A percentile compares a stretch with the other conserved stretches of the same genome.
phyloP scores from a whole-genome alignment of 2,888 invertebrate species.

The Caenorhabditis sinica region DNA sequence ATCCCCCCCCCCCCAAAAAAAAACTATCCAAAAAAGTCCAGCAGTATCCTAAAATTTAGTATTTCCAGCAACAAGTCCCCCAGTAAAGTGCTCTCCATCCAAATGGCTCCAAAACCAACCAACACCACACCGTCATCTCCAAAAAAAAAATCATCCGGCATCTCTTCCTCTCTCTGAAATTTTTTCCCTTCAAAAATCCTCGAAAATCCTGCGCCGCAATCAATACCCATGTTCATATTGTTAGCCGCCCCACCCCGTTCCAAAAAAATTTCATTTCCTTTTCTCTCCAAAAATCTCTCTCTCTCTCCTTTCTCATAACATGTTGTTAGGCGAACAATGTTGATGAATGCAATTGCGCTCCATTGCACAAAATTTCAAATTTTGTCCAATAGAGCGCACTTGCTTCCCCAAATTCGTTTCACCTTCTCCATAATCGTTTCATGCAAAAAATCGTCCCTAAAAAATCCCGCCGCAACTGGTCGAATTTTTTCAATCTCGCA shows the following conservation, averaged over 20 bases:
- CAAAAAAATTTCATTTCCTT: not conserved
- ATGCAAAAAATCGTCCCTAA: conserved; percentile 39
- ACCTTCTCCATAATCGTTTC: conserved; percentile 44
- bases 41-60: conserved; percentile 53
- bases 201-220: conserved; percentile 36
- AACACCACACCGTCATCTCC: not conserved
- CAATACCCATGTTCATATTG: conserved; percentile 67
- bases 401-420: not conserved
- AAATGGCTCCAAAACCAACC: not conserved
- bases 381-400: no score
- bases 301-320: conserved; percentile 24
- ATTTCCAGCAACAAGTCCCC: conserved; percentile 42
- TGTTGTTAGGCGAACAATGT: conserved; percentile 59
- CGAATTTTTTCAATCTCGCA: no score
- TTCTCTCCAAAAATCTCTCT: conserved; percentile 1
- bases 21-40: no score
- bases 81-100: conserved; percentile 28
- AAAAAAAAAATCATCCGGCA: not conserved
- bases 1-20: no score
- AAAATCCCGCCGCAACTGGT: not conserved
- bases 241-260: conserved; percentile 43
- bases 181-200: not conserved
- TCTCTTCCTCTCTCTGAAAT: conserved; percentile 19
- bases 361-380: not conserved
- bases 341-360: not conserved